Percentiles rank a stretch among this genome's conserved stretches.
phyloP scores from a whole-genome alignment of 2,113 vertebrate genomes.

The Stomatorhinus ivindoensis region DNA sequence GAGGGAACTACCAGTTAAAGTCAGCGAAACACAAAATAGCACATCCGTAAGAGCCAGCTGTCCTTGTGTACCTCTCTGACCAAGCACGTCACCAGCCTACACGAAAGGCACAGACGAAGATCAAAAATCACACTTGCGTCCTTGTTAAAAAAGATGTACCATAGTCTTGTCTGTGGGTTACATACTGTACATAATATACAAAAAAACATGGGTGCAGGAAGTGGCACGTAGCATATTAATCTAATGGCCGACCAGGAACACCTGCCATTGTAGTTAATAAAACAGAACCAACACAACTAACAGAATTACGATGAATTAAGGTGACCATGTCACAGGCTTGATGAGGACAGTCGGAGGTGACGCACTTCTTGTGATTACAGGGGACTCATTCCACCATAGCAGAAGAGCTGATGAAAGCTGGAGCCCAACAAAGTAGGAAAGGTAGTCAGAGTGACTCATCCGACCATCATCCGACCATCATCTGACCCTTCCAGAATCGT shows the following conservation, averaged over 20 bases:
- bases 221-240: neutral
- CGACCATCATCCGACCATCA: no score
- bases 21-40: neutral
- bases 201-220: neutral
- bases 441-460: neutral
- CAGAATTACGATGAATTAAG: neutral
- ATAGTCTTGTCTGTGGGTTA: neutral
- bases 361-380: neutral
- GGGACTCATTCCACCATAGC: neutral
- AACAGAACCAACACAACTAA: neutral
- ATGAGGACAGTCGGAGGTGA: neutral
- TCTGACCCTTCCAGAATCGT: neutral
- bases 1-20: neutral
- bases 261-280: neutral
- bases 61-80: neutral
- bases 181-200: neutral
- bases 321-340: neutral
- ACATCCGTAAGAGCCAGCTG: neutral
- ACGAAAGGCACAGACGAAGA: neutral
- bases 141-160: neutral
- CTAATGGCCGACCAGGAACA: neutral
- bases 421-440: neutral
- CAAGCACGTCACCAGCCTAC: constrained; percentile 4
- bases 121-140: neutral
- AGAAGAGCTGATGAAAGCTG: neutral